Evolutionary conservation across 2,113 vertebrate species (phyloP).

Genomic region (Rhea pennata): DNA sequence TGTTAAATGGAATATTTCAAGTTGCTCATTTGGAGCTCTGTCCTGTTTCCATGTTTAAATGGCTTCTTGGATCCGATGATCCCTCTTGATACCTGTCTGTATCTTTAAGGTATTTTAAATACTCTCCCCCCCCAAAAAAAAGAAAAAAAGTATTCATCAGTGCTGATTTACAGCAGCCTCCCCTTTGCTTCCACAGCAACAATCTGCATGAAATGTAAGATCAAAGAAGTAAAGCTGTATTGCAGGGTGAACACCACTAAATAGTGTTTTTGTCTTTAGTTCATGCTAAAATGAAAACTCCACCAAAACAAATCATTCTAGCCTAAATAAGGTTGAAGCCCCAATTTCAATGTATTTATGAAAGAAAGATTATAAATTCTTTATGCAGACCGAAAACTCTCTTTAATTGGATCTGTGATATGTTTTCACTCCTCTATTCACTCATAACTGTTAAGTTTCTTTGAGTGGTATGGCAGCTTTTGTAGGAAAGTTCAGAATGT

Average conservation of each 20-base stretch:
- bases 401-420: neutral
- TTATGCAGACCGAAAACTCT: neutral
- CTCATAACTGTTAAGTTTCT: neutral
- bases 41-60: neutral
- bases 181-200: neutral
- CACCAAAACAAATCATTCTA: neutral
- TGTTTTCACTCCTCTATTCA: neutral
- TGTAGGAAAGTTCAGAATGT: slow-evolving; percentile 30
- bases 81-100: neutral
- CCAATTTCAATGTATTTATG: neutral
- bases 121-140: neutral
- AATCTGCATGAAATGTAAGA: neutral
- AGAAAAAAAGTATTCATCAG: neutral
- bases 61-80: neutral
- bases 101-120: neutral
- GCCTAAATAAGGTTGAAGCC: neutral
- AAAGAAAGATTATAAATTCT: neutral
- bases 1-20: neutral
- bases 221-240: neutral
- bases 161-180: neutral
- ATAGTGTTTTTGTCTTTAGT: neutral
- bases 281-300: neutral
- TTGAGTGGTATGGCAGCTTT: slow-evolving; percentile 62
- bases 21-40: neutral
- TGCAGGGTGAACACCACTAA: neutral